Percentiles rank a stretch among this genome's conserved stretches.
These are phyloP conservation scores for Mongoloraphidia duomilia DNA, from an alignment of 2,888 invertebrate genomes.

Conservation along the genomic window DNA sequence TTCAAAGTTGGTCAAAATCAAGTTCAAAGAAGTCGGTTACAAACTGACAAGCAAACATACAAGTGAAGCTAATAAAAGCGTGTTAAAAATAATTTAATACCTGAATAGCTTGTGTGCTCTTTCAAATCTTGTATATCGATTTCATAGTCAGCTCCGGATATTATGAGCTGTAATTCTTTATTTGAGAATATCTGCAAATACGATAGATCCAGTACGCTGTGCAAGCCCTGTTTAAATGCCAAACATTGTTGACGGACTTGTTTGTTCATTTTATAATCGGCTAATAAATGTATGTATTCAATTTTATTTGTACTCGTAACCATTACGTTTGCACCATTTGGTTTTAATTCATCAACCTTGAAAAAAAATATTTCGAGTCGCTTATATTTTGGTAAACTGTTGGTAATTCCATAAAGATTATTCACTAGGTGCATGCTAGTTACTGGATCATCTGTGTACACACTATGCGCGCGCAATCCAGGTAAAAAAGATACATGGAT, in stretches of 20 bases:
- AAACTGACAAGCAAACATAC: no score
- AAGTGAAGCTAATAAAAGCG: no score
- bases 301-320: conserved; percentile 87
- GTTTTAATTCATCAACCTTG: conserved; percentile 77
- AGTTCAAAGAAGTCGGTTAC: no score
- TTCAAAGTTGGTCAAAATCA: no score
- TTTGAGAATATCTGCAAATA: conserved; percentile 93
- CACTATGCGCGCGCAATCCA: no score
- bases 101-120: conserved; percentile 76
- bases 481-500: no score
- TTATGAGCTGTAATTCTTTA: conserved; percentile 88
- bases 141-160: conserved; percentile 88
- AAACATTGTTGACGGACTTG: conserved; percentile 76
- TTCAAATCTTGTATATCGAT: conserved; percentile 84
- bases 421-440: no score
- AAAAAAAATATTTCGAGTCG: conserved; percentile 13
- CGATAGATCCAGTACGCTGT: conserved; percentile 77
- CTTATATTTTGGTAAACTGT: no score
- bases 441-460: no score
- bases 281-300: conserved; percentile 92
- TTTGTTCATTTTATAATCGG: conserved; percentile 87
- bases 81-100: conserved; percentile 26
- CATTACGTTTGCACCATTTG: conserved; percentile 75
- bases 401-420: no score
- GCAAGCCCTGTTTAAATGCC: conserved; percentile 80